Evolutionary conservation across 2,888 invertebrate genomes (phyloP), one percentile per base, ranked within the genome.

Genomic region (Aethes cnicana): DNA sequence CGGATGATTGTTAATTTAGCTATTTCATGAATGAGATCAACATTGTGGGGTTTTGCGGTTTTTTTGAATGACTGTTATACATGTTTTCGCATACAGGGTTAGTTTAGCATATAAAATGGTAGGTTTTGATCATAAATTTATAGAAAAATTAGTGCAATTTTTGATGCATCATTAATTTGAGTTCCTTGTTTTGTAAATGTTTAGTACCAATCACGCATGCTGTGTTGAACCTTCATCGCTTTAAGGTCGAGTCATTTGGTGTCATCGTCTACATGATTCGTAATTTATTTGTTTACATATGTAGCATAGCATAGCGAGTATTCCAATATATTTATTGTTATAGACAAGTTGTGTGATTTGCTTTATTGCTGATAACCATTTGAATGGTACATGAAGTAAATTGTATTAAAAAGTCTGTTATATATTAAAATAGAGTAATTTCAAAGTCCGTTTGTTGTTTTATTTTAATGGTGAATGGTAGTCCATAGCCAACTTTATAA

Each of bases 361-460:
- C 74, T 77, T 73, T 69, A 65, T 73, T 79, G 72, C 73, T 63
- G 66, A 70, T 77, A 74, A 78, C 75, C 75, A 75, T 72, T 78
- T 79, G 66, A 78, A 81, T 84, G 84, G 82, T 85, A 77, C 72
- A 68, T 66, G 71, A 71, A 56, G 69, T 76, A 81, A 81, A 83
- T 77, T 79, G 85, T 88, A 84, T 87, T 84, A 82, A 81, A 78
- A 80, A 87, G 85, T 88, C 85, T 89, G 87, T 88, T 89, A 84
- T 75, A 32, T 46, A 80, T 73, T 77, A 73, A 77, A 80, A 80
- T 83, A 85, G 77, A 83, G 64, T 67, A 66, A 68, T 74, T 71
- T 81, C 80, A 81, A 71, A 69, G 63, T 64, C 59, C 60, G 48
- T 30, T 8, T 39, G 33, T 60, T 57, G 57, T 74, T 75, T 77